Evolutionary conservation across 2,888 invertebrate genomes (phyloP).

Genomic region (Exocentrus adspersus): DNA sequence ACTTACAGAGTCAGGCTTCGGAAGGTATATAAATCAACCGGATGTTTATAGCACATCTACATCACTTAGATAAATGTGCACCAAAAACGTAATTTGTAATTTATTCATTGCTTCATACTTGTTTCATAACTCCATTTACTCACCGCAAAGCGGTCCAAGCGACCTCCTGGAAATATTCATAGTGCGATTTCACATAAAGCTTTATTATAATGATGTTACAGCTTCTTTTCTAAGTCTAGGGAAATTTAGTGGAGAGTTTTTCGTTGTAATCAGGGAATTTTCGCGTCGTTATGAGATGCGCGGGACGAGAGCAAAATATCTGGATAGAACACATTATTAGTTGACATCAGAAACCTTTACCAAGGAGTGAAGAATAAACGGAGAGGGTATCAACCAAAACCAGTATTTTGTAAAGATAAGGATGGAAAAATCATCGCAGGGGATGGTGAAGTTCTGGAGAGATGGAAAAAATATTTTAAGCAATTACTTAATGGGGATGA

Average conservation of each 20-base stretch:
- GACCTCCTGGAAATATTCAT: neutral
- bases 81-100: slow-evolving; percentile 17
- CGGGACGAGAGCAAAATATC: neutral
- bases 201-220: neutral
- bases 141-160: neutral
- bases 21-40: slow-evolving; percentile 19
- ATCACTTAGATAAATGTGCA: neutral
- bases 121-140: slow-evolving; percentile 14
- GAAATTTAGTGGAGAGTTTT: neutral
- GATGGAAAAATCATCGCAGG: too few species aligned
- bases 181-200: neutral
- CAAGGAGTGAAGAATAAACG: too few species aligned
- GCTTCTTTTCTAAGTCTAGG: neutral
- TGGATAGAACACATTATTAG: too few species aligned
- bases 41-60: slow-evolving; percentile 19
- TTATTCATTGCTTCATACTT: slow-evolving; percentile 24
- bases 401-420: too few species aligned
- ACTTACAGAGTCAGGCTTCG: slow-evolving; percentile 9
- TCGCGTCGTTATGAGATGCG: too few species aligned
- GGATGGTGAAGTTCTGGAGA: too few species aligned
- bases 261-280: too few species aligned
- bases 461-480: too few species aligned
- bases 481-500: too few species aligned
- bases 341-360: too few species aligned
- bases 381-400: too few species aligned